These are phyloP conservation scores for Orthonevra nobilis DNA, from an alignment of 2,888 invertebrate species.

Conservation along the genomic window DNA sequence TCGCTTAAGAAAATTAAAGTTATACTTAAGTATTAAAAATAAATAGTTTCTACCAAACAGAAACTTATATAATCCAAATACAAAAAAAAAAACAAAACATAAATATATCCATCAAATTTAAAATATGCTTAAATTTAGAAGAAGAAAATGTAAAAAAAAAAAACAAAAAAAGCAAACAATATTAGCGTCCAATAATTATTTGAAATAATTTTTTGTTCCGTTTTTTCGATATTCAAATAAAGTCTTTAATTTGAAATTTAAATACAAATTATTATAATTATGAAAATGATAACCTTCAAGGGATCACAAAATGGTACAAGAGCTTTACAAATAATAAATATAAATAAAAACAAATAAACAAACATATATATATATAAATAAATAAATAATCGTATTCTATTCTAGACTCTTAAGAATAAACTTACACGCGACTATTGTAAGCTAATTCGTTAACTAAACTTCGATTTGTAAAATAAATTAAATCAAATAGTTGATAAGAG, in stretches of 20 bases:
- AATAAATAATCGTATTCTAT: slow-evolving; percentile 33
- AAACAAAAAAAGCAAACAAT: too few species aligned
- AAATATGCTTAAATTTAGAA: slow-evolving; percentile 56
- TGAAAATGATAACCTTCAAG: slow-evolving; percentile 73
- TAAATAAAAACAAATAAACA: slow-evolving; percentile 31
- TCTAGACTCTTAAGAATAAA: slow-evolving; percentile 56
- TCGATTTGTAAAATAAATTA: slow-evolving; percentile 50
- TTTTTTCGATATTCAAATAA: slow-evolving; percentile 44
- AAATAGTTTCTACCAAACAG: slow-evolving; percentile 55
- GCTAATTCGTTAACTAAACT: slow-evolving; percentile 33
- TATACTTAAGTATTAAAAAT: too few species aligned
- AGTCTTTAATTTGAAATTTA: slow-evolving; percentile 61
- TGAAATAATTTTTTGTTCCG: slow-evolving; percentile 32
- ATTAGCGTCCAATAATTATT: slow-evolving; percentile 59
- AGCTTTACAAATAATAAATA: slow-evolving; percentile 72
- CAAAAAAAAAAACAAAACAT: slow-evolving; percentile 35
- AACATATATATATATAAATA: slow-evolving; percentile 49
- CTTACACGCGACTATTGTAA: slow-evolving; percentile 55
- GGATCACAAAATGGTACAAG: slow-evolving; percentile 74
- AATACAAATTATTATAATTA: slow-evolving; percentile 69
- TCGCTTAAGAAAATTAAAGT: slow-evolving; percentile 14
- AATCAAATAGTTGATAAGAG: slow-evolving; percentile 30
- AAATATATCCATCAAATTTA: slow-evolving; percentile 53
- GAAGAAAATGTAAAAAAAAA: slow-evolving; percentile 15
- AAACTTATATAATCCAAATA: slow-evolving; percentile 39